These are phyloP conservation scores for Carposina sasakii DNA, from an alignment of 1,140 invertebrate species.

Conservation along the genomic window DNA sequence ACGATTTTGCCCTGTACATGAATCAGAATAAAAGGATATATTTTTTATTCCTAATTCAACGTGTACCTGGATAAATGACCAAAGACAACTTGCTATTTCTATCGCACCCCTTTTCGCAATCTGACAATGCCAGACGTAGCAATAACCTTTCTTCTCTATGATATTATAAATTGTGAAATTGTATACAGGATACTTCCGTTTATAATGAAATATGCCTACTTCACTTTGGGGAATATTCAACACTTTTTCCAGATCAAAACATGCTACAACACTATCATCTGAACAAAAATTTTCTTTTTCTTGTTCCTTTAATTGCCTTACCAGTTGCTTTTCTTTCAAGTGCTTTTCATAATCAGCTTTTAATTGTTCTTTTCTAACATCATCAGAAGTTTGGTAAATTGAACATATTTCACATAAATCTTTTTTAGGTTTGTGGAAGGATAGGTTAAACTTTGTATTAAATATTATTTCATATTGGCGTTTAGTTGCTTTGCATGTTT, in stretches of 20 bases:
- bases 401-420: conserved; percentile 15
- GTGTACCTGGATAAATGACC: conserved; percentile 15
- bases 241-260: conserved; percentile 23
- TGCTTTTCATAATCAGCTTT: conserved; percentile 16
- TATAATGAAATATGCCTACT: conserved; percentile 28
- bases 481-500: conserved; percentile 1
- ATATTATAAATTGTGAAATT: conserved; percentile 28
- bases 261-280: conserved; percentile 10
- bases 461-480: conserved; percentile 1
- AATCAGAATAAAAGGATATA: conserved; percentile 37
- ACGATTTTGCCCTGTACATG: conserved; percentile 43
- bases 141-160: conserved; percentile 15
- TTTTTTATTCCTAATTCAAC: conserved; percentile 10
- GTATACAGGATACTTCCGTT: conserved; percentile 27
- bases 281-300: conserved; percentile 13
- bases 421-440: conserved; percentile 18
- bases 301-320: conserved; percentile 17
- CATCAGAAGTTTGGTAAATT: conserved; percentile 15
- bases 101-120: conserved; percentile 20
- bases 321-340: conserved; percentile 15
- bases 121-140: conserved; percentile 24
- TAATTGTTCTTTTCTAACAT: conserved; percentile 8
- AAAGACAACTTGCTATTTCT: conserved; percentile 27
- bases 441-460: conserved; percentile 9
- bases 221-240: conserved; percentile 17